A percentile compares a stretch with the other conserved stretches of the same genome.
These are phyloP conservation scores for Cepphus grylle DNA, from an alignment of 2,113 vertebrate species.

Conservation along the genomic window DNA sequence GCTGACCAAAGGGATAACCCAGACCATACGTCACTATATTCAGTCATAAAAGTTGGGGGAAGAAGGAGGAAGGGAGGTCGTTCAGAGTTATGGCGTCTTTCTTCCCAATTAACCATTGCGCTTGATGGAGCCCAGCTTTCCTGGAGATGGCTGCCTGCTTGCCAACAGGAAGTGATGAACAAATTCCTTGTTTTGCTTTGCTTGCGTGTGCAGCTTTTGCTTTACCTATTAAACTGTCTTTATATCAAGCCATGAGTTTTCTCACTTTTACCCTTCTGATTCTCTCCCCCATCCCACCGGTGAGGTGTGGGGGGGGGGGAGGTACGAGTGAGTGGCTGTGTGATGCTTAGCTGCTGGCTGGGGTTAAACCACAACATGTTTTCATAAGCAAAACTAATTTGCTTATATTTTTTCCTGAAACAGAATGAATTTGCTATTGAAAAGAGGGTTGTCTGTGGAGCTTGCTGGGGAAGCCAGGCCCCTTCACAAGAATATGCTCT, in stretches of 20 bases:
- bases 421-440: background rate
- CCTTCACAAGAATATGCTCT: background rate
- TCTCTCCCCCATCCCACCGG: background rate
- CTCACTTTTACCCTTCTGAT: background rate
- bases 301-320: too few species aligned
- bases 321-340: background rate
- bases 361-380: background rate
- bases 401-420: background rate
- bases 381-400: background rate
- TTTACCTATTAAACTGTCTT: background rate
- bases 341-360: background rate
- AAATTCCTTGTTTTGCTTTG: background rate
- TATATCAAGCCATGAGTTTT: background rate
- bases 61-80: background rate
- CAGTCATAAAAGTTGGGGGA: background rate
- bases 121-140: background rate
- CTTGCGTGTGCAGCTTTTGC: background rate
- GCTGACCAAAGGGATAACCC: background rate
- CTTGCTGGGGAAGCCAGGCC: background rate
- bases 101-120: background rate
- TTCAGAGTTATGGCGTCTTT: background rate
- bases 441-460: background rate
- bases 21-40: background rate
- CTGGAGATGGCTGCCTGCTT: background rate
- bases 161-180: background rate